phyloP scores from a whole-genome alignment of 2,797 vertebrate genomes.

The Hypotaenidia okinawae region DNA sequence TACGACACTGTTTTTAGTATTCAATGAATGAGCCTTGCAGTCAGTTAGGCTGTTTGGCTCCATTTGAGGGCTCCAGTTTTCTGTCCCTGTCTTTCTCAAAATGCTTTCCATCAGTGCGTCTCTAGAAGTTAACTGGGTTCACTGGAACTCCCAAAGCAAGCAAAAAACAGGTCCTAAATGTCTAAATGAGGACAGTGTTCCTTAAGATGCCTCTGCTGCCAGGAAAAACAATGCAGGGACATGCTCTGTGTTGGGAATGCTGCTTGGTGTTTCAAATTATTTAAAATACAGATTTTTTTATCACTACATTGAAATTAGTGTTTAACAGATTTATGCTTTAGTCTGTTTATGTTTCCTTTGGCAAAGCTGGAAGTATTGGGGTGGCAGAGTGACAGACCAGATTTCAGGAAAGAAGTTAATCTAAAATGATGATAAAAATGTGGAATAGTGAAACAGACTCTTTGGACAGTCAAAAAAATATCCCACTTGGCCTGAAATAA shows the following conservation, averaged over 20 bases:
- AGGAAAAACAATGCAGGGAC: background rate
- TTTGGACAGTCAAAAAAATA: background rate
- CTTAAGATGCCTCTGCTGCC: background rate
- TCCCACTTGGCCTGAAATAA: background rate
- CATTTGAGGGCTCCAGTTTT: background rate
- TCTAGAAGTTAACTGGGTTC: background rate
- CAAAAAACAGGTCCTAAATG: background rate
- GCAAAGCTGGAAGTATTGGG: background rate
- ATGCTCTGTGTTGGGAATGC: background rate
- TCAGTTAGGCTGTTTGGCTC: background rate
- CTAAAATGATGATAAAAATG: background rate
- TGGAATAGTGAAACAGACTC: background rate
- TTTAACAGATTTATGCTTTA: background rate
- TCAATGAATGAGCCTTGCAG: conserved; percentile 4
- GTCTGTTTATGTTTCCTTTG: background rate
- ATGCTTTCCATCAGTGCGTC: background rate
- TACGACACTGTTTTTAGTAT: background rate
- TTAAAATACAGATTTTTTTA: background rate
- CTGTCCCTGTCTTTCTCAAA: background rate
- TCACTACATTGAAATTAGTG: background rate
- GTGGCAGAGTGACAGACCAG: background rate
- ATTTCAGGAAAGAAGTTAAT: background rate
- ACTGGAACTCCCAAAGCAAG: background rate
- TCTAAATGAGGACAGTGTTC: background rate
- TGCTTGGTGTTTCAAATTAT: background rate